These are phyloP conservation scores for Polypedilum pembai DNA, from an alignment of 1,140 invertebrate genomes.

Conservation along the genomic window DNA sequence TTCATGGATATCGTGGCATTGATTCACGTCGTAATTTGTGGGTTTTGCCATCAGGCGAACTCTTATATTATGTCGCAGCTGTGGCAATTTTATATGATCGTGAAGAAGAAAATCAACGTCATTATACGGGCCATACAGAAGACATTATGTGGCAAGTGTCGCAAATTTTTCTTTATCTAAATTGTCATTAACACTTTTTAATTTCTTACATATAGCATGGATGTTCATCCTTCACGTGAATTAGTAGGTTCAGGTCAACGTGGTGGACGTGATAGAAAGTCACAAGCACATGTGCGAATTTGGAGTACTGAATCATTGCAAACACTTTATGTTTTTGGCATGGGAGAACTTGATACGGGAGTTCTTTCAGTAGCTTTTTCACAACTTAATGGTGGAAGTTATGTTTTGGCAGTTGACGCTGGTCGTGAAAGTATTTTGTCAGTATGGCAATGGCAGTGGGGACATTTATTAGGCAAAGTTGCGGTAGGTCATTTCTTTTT, in stretches of 20 bases:
- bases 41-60: slow-evolving; percentile 84
- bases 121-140: slow-evolving; percentile 90
- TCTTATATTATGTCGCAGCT: slow-evolving; percentile 87
- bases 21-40: slow-evolving; percentile 82
- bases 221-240: slow-evolving; percentile 83
- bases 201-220: slow-evolving; percentile 53
- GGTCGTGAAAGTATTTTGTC: slow-evolving; percentile 78
- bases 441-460: slow-evolving; percentile 87
- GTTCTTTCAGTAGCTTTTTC: slow-evolving; percentile 87
- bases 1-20: slow-evolving; percentile 88
- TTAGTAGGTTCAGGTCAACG: slow-evolving; percentile 85
- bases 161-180: not conserved
- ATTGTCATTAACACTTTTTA: not conserved
- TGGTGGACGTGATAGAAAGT: slow-evolving; percentile 68
- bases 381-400: slow-evolving; percentile 80
- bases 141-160: slow-evolving; percentile 67
- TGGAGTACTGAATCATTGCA: slow-evolving; percentile 89
- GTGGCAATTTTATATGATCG: slow-evolving; percentile 86
- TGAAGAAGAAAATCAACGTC: slow-evolving; percentile 82
- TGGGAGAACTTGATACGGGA: slow-evolving; percentile 84
- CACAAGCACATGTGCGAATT: slow-evolving; percentile 85
- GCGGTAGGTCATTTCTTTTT: slow-evolving; percentile 56
- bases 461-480: slow-evolving; percentile 78
- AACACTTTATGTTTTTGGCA: slow-evolving; percentile 85
- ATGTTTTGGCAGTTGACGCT: slow-evolving; percentile 76